Conservation (phyloP, 2,888 invertebrate species). For the Pharmacophagus antenor region DNA sequence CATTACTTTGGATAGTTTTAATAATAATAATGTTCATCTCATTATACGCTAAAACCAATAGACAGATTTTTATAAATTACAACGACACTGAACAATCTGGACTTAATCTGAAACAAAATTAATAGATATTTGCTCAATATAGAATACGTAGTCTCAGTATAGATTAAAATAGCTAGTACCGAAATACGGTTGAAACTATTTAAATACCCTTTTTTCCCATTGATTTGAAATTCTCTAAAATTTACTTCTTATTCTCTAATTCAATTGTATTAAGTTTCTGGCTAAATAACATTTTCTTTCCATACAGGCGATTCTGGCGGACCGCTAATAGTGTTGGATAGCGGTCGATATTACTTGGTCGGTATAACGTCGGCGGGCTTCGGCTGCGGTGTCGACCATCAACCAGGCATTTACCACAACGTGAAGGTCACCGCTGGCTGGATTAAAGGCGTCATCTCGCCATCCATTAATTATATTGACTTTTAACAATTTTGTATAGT, state of each 20-base stretch:
- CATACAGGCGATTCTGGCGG: constrained; percentile 89
- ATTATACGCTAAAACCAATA: too few relatives aligned
- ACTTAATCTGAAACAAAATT: too few relatives aligned
- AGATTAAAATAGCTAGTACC: too few relatives aligned
- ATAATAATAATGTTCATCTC: not conserved
- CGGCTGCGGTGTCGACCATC: constrained; percentile 91
- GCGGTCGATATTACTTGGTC: constrained; percentile 87
- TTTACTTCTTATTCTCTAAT: too few relatives aligned
- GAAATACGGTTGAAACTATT: too few relatives aligned
- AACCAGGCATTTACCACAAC: constrained; percentile 93
- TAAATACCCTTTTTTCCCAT: too few relatives aligned
- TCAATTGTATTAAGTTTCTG: too few relatives aligned
- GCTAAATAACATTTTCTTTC: not conserved
- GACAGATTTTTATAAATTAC: too few relatives aligned
- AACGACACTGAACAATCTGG: too few relatives aligned
- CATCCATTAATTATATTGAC: constrained; percentile 53
- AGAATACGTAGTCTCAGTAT: too few relatives aligned
- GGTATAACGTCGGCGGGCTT: constrained; percentile 93
- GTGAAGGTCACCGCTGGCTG: constrained; percentile 85
- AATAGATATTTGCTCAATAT: too few relatives aligned
- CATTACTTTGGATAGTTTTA: not conserved
- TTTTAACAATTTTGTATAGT: constrained; percentile 32
- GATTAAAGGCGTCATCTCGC: constrained; percentile 82
- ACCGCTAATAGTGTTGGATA: constrained; percentile 85
- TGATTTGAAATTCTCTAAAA: too few relatives aligned